A percentile compares a stretch with the other conserved stretches of the same genome.
Evolutionary conservation across 2,113 vertebrate species (phyloP).

Genomic region (Hypomesus transpacificus): DNA sequence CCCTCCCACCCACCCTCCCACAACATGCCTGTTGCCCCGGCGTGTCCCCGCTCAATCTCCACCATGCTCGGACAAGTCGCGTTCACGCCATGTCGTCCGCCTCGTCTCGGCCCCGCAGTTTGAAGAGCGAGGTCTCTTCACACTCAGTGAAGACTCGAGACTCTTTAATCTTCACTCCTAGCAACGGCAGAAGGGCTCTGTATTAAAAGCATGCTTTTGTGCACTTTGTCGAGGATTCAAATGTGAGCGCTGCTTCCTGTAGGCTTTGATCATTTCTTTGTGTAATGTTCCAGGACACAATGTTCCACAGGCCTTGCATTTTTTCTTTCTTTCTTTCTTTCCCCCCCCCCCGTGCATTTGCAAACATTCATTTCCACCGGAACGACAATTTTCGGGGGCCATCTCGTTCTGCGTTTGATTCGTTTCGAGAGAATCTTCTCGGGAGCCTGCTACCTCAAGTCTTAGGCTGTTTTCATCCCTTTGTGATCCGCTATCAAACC

Average conservation of each 20-base stretch:
- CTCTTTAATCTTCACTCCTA: neutral
- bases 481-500: neutral
- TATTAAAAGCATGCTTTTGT: slow-evolving; percentile 28
- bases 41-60: slow-evolving; percentile 33
- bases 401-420: slow-evolving; percentile 38
- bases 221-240: slow-evolving; percentile 28
- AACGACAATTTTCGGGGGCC: slow-evolving; percentile 41
- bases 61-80: slow-evolving; percentile 44
- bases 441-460: slow-evolving; percentile 16
- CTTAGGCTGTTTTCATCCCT: neutral
- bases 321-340: slow-evolving; percentile 7
- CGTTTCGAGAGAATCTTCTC: slow-evolving; percentile 27
- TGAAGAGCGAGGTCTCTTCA: neutral
- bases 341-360: slow-evolving; percentile 11
- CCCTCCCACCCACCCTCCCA: slow-evolving; percentile 6
- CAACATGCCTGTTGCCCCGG: slow-evolving; percentile 26
- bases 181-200: slow-evolving; percentile 1
- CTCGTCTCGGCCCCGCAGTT: neutral
- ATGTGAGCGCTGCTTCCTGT: slow-evolving; percentile 23
- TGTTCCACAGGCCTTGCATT: slow-evolving; percentile 44
- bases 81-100: neutral
- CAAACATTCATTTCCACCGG: slow-evolving; percentile 40
- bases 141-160: neutral
- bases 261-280: slow-evolving; percentile 45
- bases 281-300: slow-evolving; percentile 44